Base-by-base conservation (phyloP, 2,113 vertebrate species). In the Rattus rattus region DNA sequence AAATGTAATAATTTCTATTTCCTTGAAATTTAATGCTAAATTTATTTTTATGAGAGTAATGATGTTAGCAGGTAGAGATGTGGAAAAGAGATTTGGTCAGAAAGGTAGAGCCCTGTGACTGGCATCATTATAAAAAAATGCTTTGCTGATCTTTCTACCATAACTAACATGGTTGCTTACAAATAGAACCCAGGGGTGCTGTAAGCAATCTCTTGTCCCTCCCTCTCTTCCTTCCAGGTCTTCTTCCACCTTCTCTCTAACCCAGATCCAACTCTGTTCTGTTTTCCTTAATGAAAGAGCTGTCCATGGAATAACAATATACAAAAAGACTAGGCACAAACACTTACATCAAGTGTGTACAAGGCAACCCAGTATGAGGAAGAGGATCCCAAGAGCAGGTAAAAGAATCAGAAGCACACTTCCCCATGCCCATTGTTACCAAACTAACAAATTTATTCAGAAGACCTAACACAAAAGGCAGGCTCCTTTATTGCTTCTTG, bases 31-130 rank as follows among this genome's bases (percentile, higher is more conserved):
- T 39, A 87, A 17, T 20, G 4, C 20, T 17, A 5, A 33, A 67
- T 36, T 43, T 36, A 4, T n/a, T 28, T 2, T 17, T 0, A 19
- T 24, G 2, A 33, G 20, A 4, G 11, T 67, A 20, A 14, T 33
- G 5, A 2, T 65, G 4, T 76, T 61, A 39, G 1, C 26, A 54
- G 33, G 33, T 33, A 36, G 1, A 28, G 3, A 11, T 61, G 30
- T 86, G 1, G 36, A 36, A 13, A 20, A 36, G 54, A 59, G 47
- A 54, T 65, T 10, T 20, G 7, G 10, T 39, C 11, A 33, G 33
- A 17, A 77, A 76, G 16, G 9, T 26, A 6, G 26, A 22, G 2
- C 14, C 9, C 5, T 63, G 2, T 84, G 81, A 17, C n/a, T 43
- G 6, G 54, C 59, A 7, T 20, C 6, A 28, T 63, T 85, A 65